phyloP scores from a whole-genome alignment of 2,888 invertebrate genomes.

The Agrochola litura region DNA sequence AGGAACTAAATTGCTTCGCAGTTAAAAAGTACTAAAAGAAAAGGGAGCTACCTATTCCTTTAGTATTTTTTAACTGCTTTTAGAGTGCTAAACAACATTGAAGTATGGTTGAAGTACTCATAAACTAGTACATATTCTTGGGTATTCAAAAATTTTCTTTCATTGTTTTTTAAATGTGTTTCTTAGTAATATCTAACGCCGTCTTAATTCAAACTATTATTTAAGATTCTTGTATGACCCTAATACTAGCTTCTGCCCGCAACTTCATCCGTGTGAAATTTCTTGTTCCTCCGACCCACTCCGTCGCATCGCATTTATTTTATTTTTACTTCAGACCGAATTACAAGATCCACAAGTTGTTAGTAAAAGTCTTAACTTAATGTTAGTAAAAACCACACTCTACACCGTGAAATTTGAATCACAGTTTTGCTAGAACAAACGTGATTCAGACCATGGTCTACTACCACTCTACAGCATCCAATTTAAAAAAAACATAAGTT shows the following conservation, averaged over 20 bases:
- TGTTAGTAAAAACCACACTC: no score
- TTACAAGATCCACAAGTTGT: no score
- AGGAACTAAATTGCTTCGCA: slow-evolving; percentile 24
- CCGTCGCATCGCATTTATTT: no score
- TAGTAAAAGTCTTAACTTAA: no score
- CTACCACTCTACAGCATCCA: no score
- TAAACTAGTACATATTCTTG: slow-evolving; percentile 28
- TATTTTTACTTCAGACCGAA: no score
- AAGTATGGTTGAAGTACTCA: not conserved
- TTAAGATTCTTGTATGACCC: not conserved
- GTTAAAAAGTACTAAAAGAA: slow-evolving; percentile 24
- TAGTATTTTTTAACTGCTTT: slow-evolving; percentile 23
- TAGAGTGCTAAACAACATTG: slow-evolving; percentile 16
- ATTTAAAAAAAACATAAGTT: no score
- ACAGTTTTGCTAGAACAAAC: no score
- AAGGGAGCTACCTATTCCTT: slow-evolving; percentile 8
- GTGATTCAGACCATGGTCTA: no score
- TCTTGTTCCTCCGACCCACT: no score
- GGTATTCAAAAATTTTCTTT: not conserved
- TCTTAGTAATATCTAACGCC: not conserved
- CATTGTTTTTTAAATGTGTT: not conserved
- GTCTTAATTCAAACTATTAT: not conserved
- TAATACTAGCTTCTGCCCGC: not conserved
- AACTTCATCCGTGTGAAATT: not conserved
- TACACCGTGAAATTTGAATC: no score